Evolutionary conservation across 2,888 invertebrate genomes (phyloP).

Genomic region (Halictus ligatus): DNA sequence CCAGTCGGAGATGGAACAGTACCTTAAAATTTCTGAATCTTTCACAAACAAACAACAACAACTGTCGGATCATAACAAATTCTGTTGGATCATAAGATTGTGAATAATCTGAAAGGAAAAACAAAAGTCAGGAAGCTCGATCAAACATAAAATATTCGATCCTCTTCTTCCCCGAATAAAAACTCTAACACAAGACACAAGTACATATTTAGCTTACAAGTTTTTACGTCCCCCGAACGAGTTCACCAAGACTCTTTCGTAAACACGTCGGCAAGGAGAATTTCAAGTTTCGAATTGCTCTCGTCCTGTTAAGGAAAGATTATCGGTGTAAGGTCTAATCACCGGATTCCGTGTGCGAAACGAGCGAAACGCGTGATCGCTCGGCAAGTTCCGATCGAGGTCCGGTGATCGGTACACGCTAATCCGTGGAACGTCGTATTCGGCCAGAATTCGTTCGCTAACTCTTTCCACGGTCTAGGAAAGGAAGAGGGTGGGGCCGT

Average conservation of each 20-base stretch:
- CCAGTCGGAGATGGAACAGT: no score
- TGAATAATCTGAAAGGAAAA: no score
- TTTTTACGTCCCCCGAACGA: background rate
- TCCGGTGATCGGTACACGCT: background rate
- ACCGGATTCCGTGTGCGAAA: background rate
- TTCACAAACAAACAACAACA: no score
- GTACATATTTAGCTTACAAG: no score
- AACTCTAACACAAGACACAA: no score
- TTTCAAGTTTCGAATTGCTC: background rate
- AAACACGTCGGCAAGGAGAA: background rate
- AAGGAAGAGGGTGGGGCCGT: background rate
- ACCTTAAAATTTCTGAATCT: no score
- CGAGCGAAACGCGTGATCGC: background rate
- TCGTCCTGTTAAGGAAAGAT: background rate
- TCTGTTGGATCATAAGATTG: no score
- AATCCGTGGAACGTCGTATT: background rate
- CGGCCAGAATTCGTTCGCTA: conserved; percentile 25
- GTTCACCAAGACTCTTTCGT: background rate
- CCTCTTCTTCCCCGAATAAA: no score
- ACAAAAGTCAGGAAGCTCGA: no score
- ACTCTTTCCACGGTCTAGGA: background rate
- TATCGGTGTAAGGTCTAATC: background rate
- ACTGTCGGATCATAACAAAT: no score
- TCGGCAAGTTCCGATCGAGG: background rate
- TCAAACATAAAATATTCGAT: no score